These are phyloP conservation scores for Notechis scutatus DNA, from an alignment of 2,113 vertebrate species.

Conservation along the genomic window DNA sequence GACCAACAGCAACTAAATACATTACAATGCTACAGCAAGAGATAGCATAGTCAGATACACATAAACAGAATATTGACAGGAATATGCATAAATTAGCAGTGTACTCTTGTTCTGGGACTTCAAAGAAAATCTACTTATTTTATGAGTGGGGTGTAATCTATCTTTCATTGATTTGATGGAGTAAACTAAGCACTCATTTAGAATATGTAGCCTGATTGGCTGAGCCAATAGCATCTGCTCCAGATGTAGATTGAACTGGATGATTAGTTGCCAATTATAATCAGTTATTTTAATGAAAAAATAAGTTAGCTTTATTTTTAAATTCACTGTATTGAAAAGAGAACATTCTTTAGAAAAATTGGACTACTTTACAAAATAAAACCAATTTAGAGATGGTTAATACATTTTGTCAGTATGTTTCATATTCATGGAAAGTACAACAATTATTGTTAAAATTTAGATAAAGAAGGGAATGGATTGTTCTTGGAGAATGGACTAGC, in stretches of 20 bases:
- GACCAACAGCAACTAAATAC: not conserved
- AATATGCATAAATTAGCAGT: not conserved
- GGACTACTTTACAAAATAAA: slow-evolving; percentile 48
- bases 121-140: not conserved
- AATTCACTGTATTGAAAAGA: not conserved
- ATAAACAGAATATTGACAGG: not conserved
- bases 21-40: not conserved
- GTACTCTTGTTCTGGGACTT: not conserved
- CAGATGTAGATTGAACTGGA: not conserved
- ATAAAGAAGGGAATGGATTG: not conserved
- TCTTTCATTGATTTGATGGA: not conserved
- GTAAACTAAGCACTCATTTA: not conserved
- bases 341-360: not conserved
- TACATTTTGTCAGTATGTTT: slow-evolving; percentile 55
- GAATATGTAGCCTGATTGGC: not conserved
- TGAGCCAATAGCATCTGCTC: not conserved
- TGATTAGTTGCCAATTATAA: slow-evolving; percentile 37
- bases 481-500: not conserved
- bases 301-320: slow-evolving; percentile 38
- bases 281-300: slow-evolving; percentile 53
- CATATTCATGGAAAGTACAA: not conserved
- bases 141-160: not conserved
- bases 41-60: not conserved
- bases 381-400: slow-evolving; percentile 65
- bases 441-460: not conserved